Conservation (phyloP, 2,113 vertebrate genomes). For the Oxyruncus cristatus region DNA sequence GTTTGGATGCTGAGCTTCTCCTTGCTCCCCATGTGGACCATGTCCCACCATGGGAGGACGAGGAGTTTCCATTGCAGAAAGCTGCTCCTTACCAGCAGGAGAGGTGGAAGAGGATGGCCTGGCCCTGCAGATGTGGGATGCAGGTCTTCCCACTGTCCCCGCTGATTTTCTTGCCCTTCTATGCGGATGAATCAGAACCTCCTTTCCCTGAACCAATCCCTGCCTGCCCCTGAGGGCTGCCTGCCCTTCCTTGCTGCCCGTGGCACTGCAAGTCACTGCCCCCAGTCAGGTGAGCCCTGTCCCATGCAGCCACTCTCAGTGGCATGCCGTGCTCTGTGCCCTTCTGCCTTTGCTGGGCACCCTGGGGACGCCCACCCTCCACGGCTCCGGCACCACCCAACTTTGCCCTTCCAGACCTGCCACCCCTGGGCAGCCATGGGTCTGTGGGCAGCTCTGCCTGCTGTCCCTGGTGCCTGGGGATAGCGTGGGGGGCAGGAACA, state of each 20-base stretch:
- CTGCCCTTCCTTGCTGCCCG: neutral
- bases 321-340: rapidly evolving
- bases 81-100: neutral
- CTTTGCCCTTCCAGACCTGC: neutral
- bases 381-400: neutral
- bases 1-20: neutral
- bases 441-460: neutral
- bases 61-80: neutral
- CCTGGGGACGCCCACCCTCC: rapidly evolving
- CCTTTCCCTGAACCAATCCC: neutral
- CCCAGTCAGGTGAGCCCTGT: rapidly evolving
- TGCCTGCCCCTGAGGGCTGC: neutral
- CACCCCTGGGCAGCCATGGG: neutral
- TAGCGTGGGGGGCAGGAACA: rapidly evolving
- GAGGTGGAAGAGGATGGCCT: neutral
- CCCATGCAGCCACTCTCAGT: rapidly evolving
- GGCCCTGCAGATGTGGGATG: neutral
- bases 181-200: neutral
- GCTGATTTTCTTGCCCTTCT: rapidly evolving
- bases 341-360: neutral
- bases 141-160: rapidly evolving
- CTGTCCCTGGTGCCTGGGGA: neutral
- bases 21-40: neutral
- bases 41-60: neutral
- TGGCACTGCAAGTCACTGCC: neutral